Percentiles rank a stretch among this genome's conserved stretches.
phyloP scores from a whole-genome alignment of 2,888 invertebrate genomes.

The Meandrusa payeni region DNA sequence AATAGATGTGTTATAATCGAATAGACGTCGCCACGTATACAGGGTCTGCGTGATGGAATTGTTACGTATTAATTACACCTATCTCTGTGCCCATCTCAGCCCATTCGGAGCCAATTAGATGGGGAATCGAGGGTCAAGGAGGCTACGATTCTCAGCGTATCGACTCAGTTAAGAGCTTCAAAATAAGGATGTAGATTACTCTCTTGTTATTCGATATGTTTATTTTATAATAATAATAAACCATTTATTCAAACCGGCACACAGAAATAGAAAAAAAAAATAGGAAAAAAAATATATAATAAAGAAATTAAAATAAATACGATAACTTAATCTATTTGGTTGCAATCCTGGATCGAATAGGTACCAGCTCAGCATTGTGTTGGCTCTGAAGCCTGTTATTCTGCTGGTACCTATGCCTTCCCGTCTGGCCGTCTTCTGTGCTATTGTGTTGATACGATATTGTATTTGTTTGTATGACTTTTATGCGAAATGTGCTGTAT shows the following conservation, averaged over 20 bases:
- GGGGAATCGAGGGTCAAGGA: slow-evolving; percentile 35
- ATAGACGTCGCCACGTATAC: slow-evolving; percentile 7
- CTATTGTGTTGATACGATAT: no score
- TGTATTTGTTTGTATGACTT: no score
- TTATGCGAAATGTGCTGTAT: no score
- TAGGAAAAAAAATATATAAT: background rate
- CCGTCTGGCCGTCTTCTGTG: no score
- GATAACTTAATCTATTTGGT: no score
- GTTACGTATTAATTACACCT: slow-evolving; percentile 35
- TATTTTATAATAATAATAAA: no score
- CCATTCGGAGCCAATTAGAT: slow-evolving; percentile 58
- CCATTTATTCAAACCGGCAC: no score
- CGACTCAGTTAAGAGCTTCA: slow-evolving; percentile 21
- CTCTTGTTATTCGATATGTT: background rate
- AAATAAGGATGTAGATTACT: slow-evolving; percentile 1
- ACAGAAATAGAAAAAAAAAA: background rate
- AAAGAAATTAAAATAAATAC: background rate
- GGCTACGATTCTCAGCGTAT: slow-evolving; percentile 14
- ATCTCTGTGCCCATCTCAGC: slow-evolving; percentile 45
- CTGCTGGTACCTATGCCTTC: no score
- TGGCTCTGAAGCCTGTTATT: no score
- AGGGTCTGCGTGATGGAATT: slow-evolving; percentile 26
- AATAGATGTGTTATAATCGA: slow-evolving; percentile 12
- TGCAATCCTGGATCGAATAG: no score
- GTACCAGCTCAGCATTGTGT: no score